Evolutionary conservation across 2,888 invertebrate species (phyloP).

Genomic region (Danaus chrysippus): DNA sequence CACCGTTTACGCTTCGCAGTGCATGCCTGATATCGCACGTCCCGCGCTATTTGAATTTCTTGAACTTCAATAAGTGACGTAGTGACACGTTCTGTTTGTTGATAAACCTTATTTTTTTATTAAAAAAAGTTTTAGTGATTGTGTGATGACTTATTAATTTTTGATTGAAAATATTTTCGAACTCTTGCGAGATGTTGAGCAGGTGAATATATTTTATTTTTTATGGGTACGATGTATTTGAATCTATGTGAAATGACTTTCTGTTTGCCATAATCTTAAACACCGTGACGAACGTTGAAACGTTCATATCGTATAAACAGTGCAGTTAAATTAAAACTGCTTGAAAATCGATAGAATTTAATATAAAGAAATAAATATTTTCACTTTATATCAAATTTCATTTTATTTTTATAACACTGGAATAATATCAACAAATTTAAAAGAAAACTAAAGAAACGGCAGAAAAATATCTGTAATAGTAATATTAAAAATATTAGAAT

Average conservation of each 20-base stretch:
- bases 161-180: slow-evolving; percentile 13
- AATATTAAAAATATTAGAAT: too few species aligned
- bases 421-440: too few species aligned
- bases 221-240: slow-evolving; percentile 8
- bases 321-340: neutral
- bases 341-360: too few species aligned
- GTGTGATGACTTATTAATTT: slow-evolving; percentile 5
- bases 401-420: too few species aligned
- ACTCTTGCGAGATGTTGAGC: slow-evolving; percentile 19
- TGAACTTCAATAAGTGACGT: slow-evolving; percentile 18
- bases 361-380: too few species aligned
- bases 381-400: too few species aligned
- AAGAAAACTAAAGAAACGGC: too few species aligned
- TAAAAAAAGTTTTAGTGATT: slow-evolving; percentile 6
- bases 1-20: slow-evolving; percentile 33
- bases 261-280: neutral
- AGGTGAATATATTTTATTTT: slow-evolving; percentile 21
- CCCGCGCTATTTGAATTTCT: slow-evolving; percentile 20
- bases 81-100: neutral
- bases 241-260: neutral
- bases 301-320: neutral
- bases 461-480: too few species aligned
- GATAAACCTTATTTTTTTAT: slow-evolving; percentile 5
- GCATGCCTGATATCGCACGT: slow-evolving; percentile 30
- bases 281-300: neutral